Conservation (phyloP, 2,888 invertebrate species). For the Rhyacophila evoluta region DNA sequence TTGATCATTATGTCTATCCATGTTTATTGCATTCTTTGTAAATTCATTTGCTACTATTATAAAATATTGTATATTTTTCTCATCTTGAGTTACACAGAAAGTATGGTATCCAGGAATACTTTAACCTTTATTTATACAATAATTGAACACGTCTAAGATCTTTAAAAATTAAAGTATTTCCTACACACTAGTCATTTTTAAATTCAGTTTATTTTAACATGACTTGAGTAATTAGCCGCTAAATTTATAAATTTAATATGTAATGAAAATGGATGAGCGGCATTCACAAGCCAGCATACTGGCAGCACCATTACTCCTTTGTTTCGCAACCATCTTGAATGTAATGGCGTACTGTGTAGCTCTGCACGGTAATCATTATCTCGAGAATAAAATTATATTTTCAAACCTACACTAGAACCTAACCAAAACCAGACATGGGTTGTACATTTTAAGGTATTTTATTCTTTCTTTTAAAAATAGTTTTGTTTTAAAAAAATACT, state of each 20-base stretch:
- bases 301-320: slow-evolving; percentile 33
- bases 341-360: slow-evolving; percentile 35
- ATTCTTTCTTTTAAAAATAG: slow-evolving; percentile 24
- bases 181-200: too few species aligned
- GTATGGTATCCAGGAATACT: too few species aligned
- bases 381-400: slow-evolving; percentile 1
- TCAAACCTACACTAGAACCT: background rate
- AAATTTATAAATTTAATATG: too few species aligned
- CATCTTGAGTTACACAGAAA: too few species aligned
- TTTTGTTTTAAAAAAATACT: slow-evolving; percentile 34
- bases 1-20: too few species aligned
- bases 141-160: too few species aligned
- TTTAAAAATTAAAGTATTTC: too few species aligned
- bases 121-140: too few species aligned
- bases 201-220: background rate
- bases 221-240: background rate
- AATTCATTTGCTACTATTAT: too few species aligned
- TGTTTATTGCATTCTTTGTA: too few species aligned
- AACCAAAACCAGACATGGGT: slow-evolving; percentile 26
- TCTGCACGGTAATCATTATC: slow-evolving; percentile 11
- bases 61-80: too few species aligned
- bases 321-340: slow-evolving; percentile 49
- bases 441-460: slow-evolving; percentile 30
- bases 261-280: too few species aligned
- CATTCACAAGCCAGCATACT: background rate